A percentile compares a stretch with the other conserved stretches of the same genome.
phyloP scores from a whole-genome alignment of 2,113 vertebrate species.

The Microcebus lehilahytsara region DNA sequence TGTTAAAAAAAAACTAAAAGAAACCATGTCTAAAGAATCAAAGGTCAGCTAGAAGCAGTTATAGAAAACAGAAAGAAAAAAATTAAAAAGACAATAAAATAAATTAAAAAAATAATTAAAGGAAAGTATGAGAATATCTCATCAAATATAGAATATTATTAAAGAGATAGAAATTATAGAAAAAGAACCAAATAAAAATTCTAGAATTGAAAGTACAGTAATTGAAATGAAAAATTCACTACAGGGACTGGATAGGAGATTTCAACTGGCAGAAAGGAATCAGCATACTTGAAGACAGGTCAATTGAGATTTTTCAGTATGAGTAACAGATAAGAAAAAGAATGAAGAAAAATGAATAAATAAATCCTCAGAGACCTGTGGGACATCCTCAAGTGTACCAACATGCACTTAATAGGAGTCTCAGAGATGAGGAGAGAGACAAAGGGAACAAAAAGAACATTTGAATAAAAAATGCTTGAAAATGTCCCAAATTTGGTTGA shows the following conservation, averaged over 20 bases:
- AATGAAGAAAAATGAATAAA: background rate
- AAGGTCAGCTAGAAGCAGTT: no score
- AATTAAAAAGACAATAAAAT: no score
- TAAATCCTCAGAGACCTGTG: background rate
- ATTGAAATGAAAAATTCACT: background rate
- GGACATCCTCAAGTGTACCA: background rate
- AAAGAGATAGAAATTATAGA: background rate
- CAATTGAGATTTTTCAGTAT: background rate
- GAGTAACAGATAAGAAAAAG: background rate
- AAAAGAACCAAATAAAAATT: background rate
- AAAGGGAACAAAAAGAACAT: background rate
- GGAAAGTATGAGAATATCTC: background rate
- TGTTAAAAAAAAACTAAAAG: background rate
- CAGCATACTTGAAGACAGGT: background rate
- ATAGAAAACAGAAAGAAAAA: no score
- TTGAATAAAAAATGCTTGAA: background rate
- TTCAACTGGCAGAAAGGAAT: background rate
- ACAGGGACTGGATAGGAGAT: background rate
- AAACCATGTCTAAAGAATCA: background rate
- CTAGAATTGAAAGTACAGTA: background rate
- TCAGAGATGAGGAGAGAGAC: background rate
- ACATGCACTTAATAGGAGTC: background rate
- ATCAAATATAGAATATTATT: background rate
- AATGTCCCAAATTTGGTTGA: background rate
- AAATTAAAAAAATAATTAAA: background rate